Base-by-base conservation (phyloP, 1,140 invertebrate genomes). In the Chironomus striatipennis region DNA sequence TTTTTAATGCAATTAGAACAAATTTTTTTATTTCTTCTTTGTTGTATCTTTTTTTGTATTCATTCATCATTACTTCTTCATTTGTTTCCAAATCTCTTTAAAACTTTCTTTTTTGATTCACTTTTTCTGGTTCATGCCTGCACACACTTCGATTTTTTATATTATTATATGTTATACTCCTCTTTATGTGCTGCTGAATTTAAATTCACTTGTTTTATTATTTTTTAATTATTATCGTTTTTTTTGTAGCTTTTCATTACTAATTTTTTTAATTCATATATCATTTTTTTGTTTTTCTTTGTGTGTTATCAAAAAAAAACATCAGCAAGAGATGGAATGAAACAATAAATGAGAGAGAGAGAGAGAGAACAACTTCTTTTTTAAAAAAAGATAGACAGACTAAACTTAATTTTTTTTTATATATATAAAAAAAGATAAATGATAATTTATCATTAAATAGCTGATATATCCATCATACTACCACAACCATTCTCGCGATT, bases 391-490 rank as follows among this genome's bases (percentile, higher is more conserved):
- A 34, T 5, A 34, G 24, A 34, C 24, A 34, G 24, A 34, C 24
- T 34, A 34, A 34, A 34, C 24, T 34, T 34, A 34, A 34, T 2
- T 34, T 34, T 34, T 34, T n/a, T n/a, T n/a, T n/a, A n/a, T n/a
- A n/a, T 34, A 34, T 34, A 34, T 2, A 34, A 34, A 34, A 34
- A 5, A 34, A 2, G 5, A 34, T 34, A 34, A 34, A 34, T 34
- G 24, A 34, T 34, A 5, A 34, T 34, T 34, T n/a, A 18, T 21
- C 20, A 70, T 70, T 70, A 70, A 70, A 70, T 70, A 18, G 65
- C 65, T 70, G 65, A 70, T 18, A 70, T 70, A 21, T 70, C 65
- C 65, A 70, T 70, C 65, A 70, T 70, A 70, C n/a, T 70, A 5
- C 17, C 18, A 70, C 47, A 57, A 15, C 8, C 12, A 15, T 57